Evolutionary conservation across 2,797 vertebrate species (phyloP).

Genomic region (Xiphorhynchus erythropygius): DNA sequence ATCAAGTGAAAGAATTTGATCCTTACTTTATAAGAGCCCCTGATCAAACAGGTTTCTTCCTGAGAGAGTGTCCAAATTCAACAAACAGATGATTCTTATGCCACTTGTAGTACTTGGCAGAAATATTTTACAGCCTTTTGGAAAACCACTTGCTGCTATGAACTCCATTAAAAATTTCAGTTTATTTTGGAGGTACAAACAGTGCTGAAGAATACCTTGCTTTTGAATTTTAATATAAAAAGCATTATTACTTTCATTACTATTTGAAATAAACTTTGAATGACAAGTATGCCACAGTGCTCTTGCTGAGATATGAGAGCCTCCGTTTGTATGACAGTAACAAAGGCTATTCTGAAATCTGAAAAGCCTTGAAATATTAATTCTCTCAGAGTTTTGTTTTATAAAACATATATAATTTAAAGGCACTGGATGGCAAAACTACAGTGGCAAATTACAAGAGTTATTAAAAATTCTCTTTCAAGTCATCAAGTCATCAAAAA

Average conservation of each 20-base stretch:
- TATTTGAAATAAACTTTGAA: neutral
- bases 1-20: neutral
- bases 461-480: constrained; percentile 77
- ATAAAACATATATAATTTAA: constrained; percentile 48
- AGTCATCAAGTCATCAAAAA: constrained; percentile 73
- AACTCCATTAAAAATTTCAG: neutral
- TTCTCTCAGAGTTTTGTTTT: constrained; percentile 33
- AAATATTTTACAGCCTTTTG: neutral
- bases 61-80: neutral
- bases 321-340: neutral
- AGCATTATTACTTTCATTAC: neutral
- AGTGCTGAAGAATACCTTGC: neutral
- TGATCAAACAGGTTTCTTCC: neutral
- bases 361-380: neutral
- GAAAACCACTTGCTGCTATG: neutral
- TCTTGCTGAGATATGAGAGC: neutral
- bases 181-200: neutral
- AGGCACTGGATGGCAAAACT: constrained; percentile 30
- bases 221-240: neutral
- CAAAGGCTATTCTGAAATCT: neutral
- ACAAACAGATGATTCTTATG: neutral
- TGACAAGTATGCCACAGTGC: neutral
- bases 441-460: constrained; percentile 58
- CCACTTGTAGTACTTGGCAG: neutral
- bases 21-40: neutral